Evolutionary conservation across 2,888 invertebrate species (phyloP).

Genomic region (Steinernema scapterisci): DNA sequence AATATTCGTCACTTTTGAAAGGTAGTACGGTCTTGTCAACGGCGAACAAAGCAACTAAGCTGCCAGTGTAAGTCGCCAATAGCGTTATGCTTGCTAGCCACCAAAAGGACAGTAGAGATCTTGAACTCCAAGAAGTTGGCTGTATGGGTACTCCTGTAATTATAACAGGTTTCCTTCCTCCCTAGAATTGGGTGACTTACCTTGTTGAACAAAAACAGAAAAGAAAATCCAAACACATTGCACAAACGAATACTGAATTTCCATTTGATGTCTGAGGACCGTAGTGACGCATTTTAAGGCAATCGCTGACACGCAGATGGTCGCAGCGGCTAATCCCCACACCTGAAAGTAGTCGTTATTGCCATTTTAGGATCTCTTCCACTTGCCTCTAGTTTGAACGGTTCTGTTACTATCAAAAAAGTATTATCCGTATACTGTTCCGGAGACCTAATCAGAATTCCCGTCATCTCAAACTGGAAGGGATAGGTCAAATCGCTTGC

Average conservation of each 20-base stretch:
- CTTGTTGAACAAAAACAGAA: constrained; percentile 61
- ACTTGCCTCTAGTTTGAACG: constrained; percentile 63
- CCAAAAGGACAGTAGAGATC: constrained; percentile 41
- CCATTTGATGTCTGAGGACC: constrained; percentile 34
- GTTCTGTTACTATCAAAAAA: constrained; percentile 56
- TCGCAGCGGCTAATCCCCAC: constrained; percentile 39
- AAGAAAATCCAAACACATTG: constrained; percentile 60
- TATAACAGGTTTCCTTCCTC: background rate
- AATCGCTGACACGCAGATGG: constrained; percentile 56
- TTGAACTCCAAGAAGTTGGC: constrained; percentile 14
- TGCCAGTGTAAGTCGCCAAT: constrained; percentile 44
- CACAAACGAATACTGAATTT: constrained; percentile 47
- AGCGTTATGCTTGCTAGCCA: constrained; percentile 42
- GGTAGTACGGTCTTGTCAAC: constrained; percentile 37
- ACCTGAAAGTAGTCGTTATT: constrained; percentile 4
- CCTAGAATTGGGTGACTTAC: constrained; percentile 35
- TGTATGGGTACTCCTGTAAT: constrained; percentile 10
- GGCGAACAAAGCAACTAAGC: constrained; percentile 45
- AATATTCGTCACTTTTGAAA: constrained; percentile 25
- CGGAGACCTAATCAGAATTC: constrained; percentile 46
- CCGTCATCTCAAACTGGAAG: constrained; percentile 58
- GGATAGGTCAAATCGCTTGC: constrained; percentile 66
- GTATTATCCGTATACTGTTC: constrained; percentile 56
- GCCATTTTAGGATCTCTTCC: background rate
- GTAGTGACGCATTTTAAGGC: constrained; percentile 49